Conservation (phyloP, 2,888 invertebrate species). For the Lasius fuliginosus region DNA sequence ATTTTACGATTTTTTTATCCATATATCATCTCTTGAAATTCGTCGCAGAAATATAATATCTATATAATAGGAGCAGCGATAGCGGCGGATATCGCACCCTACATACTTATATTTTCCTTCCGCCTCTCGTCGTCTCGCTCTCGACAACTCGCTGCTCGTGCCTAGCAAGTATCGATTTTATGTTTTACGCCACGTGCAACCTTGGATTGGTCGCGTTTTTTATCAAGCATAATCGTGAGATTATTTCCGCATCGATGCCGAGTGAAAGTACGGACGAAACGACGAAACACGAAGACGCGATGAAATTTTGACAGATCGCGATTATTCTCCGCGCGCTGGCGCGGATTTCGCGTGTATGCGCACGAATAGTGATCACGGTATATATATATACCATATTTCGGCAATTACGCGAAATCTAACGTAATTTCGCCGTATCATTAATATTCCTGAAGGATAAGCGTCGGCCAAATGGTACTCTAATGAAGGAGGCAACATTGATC, state of each 20-base stretch:
- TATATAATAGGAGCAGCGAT: neutral
- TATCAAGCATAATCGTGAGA: slow-evolving; percentile 35
- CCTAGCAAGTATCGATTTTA: slow-evolving; percentile 67
- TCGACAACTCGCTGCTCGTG: slow-evolving; percentile 15
- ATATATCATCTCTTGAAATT: neutral
- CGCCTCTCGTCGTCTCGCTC: neutral
- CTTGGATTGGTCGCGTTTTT: slow-evolving; percentile 63
- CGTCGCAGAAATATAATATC: neutral
- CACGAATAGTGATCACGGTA: neutral
- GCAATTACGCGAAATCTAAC: neutral
- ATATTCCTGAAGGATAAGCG: slow-evolving; percentile 70
- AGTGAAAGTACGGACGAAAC: neutral
- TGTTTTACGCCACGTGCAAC: slow-evolving; percentile 66
- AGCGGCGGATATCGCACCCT: neutral
- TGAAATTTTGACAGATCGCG: neutral
- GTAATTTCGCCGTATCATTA: slow-evolving; percentile 56
- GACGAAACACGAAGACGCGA: neutral
- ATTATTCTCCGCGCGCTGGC: neutral
- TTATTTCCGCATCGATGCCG: slow-evolving; percentile 15
- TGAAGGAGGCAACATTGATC: slow-evolving; percentile 69
- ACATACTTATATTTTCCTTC: neutral
- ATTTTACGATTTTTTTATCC: neutral
- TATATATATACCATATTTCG: neutral
- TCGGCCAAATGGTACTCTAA: slow-evolving; percentile 69
- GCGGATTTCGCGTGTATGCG: neutral